Conservation (phyloP, 2,797 vertebrate genomes). For the Amblyopsis hoosieri region DNA sequence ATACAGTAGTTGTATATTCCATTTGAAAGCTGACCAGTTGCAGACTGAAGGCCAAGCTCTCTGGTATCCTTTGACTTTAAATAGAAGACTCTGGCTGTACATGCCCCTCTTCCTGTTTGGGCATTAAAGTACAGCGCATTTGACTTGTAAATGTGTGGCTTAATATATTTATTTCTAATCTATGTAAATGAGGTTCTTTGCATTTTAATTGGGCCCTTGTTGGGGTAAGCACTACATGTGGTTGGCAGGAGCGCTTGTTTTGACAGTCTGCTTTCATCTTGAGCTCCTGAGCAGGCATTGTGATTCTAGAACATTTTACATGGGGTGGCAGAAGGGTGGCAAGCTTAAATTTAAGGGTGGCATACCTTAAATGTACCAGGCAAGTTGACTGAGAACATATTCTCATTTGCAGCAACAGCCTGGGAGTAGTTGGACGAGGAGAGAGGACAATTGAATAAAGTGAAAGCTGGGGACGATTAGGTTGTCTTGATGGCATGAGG, state of each 20-base stretch:
- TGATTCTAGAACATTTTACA: background rate
- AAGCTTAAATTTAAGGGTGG: no score
- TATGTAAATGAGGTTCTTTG: slow-evolving; percentile 5
- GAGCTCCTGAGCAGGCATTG: background rate
- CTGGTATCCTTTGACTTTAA: background rate
- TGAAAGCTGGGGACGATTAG: no score
- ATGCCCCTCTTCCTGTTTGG: background rate
- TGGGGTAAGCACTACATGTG: background rate
- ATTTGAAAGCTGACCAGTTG: no score
- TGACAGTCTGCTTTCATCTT: background rate
- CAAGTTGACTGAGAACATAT: no score
- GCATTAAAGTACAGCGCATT: slow-evolving; percentile 1
- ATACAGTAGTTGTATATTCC: no score
- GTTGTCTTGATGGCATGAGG: no score
- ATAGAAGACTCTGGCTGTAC: background rate
- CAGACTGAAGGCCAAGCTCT: background rate
- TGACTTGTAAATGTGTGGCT: slow-evolving; percentile 27
- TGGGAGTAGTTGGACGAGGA: no score
- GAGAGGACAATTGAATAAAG: no score
- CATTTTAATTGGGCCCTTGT: background rate
- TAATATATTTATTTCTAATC: slow-evolving; percentile 6
- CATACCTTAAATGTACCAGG: no score
- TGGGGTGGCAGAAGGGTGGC: no score
- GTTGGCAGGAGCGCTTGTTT: no score
- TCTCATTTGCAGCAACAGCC: no score